A percentile compares a stretch with the other conserved stretches of the same genome.
phyloP scores from a whole-genome alignment of 30 jellyfish, hydroid and myxozoan species.

The Hydractinia echinata region DNA sequence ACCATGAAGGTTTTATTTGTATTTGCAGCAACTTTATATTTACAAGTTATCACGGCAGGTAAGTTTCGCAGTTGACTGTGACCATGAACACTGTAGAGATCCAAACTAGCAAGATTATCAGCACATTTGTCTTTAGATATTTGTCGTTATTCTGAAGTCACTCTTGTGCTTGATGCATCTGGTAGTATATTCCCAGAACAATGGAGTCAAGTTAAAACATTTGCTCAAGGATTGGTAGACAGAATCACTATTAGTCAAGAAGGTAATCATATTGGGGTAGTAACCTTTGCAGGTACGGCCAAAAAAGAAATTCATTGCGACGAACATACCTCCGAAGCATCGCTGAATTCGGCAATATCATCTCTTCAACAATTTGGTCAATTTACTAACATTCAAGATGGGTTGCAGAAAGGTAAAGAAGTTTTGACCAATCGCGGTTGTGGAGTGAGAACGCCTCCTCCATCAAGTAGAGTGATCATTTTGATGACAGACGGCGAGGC shows the following conservation, averaged over 20 bases:
- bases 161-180: conserved; percentile 14
- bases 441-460: not conserved
- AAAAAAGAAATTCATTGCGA: not conserved
- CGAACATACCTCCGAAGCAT: not conserved
- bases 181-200: not conserved
- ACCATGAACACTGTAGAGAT: too few relatives aligned
- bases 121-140: not conserved
- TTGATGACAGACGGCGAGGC: conserved; percentile 23
- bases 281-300: not conserved
- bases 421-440: conserved; percentile 4
- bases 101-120: too few relatives aligned
- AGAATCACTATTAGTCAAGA: not conserved
- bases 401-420: conserved; percentile 1
- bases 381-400: conserved; percentile 14
- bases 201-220: not conserved
- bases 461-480: conserved; percentile 13
- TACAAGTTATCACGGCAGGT: too few relatives aligned
- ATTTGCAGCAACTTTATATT: too few relatives aligned
- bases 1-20: too few relatives aligned
- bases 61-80: too few relatives aligned
- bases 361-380: not conserved
- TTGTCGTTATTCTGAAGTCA: conserved; percentile 12
- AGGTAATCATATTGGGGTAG: not conserved
- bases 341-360: not conserved
- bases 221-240: not conserved